Percentiles rank a stretch among this genome's conserved stretches.
Evolutionary conservation across 2,888 invertebrate species (phyloP).

Genomic region (Leptopilina myrica): DNA sequence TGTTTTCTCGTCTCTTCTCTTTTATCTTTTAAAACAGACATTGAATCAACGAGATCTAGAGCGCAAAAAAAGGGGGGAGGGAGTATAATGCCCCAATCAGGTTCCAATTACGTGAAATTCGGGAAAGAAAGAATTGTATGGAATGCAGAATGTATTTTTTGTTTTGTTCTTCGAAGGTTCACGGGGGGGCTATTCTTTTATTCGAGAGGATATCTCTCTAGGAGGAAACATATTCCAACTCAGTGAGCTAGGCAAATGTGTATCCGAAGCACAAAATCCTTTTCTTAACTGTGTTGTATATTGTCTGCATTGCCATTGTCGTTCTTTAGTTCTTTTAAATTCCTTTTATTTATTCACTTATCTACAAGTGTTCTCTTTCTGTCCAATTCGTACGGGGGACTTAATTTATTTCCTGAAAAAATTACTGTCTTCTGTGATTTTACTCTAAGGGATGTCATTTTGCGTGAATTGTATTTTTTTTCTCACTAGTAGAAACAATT

Average conservation of each 20-base stretch:
- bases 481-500: no score
- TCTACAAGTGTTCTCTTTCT: not conserved
- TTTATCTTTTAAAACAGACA: slow-evolving; percentile 39
- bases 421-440: no score
- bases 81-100: slow-evolving; percentile 27
- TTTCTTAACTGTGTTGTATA: slow-evolving; percentile 4
- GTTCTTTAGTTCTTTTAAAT: not conserved
- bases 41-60: slow-evolving; percentile 25
- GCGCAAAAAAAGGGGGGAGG: not conserved
- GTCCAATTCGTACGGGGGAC: not conserved
- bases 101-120: slow-evolving; percentile 29
- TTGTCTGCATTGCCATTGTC: slow-evolving; percentile 5
- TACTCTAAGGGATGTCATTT: no score
- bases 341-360: not conserved
- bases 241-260: slow-evolving; percentile 23
- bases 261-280: slow-evolving; percentile 1
- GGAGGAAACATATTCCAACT: slow-evolving; percentile 22
- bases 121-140: not conserved
- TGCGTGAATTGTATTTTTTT: no score
- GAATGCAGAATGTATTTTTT: no score
- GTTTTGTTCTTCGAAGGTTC: no score
- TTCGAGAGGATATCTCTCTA: not conserved
- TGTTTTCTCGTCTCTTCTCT: slow-evolving; percentile 32
- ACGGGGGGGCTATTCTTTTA: slow-evolving; percentile 3
- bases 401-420: no score